A percentile compares a stretch with the other conserved stretches of the same genome.
phyloP scores from a whole-genome alignment of 2,797 vertebrate species.

The Agapornis canus region DNA sequence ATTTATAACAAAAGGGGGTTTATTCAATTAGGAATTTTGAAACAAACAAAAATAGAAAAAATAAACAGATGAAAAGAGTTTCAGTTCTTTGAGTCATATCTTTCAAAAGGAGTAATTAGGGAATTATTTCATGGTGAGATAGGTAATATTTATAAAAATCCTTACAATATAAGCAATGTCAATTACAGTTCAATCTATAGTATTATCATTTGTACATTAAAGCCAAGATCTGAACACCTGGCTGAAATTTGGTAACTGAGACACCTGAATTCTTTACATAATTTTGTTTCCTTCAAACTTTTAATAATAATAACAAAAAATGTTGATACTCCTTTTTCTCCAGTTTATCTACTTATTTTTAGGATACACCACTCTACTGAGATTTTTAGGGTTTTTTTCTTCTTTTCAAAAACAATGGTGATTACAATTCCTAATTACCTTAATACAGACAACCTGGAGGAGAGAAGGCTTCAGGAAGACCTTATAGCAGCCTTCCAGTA shows the following conservation, averaged over 20 bases:
- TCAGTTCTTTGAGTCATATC: not conserved
- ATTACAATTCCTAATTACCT: not conserved
- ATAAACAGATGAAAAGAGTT: not conserved
- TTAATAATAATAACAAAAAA: not conserved
- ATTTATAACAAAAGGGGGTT: accelerated
- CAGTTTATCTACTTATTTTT: not conserved
- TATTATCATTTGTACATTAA: not conserved
- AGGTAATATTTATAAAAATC: not conserved
- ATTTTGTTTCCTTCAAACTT: not conserved
- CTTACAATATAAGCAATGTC: not conserved
- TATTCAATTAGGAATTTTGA: not conserved
- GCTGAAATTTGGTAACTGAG: not conserved
- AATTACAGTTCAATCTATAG: not conserved
- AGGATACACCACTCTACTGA: not conserved
- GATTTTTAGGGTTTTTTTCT: not conserved
- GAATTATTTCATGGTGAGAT: not conserved
- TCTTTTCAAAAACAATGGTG: not conserved
- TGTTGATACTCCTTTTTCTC: not conserved
- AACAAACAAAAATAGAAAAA: not conserved
- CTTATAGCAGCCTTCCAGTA: not conserved
- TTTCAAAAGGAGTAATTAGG: not conserved
- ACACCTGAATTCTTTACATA: not conserved
- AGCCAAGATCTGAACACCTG: not conserved
- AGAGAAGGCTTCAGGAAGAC: not conserved
- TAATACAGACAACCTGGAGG: not conserved